A percentile compares a stretch with the other conserved stretches of the same genome.
phyloP scores from a whole-genome alignment of 2,113 vertebrate species.

The Aramus guarauna region DNA sequence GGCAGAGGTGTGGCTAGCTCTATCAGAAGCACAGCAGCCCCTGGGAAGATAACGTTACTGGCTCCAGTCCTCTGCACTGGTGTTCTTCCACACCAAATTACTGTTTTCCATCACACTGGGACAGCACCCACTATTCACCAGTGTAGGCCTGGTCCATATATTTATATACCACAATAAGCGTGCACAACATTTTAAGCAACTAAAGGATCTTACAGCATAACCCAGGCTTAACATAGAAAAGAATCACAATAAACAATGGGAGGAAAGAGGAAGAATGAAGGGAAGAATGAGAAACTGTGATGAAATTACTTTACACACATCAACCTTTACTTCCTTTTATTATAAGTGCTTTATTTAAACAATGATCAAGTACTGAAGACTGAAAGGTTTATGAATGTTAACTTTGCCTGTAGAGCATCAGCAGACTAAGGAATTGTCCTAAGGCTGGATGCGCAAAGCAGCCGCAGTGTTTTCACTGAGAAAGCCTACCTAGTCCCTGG shows the following conservation, averaged over 20 bases:
- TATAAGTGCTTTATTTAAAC: slow-evolving; percentile 8
- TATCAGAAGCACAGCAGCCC: background rate
- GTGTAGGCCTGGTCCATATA: background rate
- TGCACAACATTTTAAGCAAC: background rate
- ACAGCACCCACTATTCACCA: background rate
- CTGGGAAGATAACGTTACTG: background rate
- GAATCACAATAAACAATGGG: slow-evolving; percentile 34
- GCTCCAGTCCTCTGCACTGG: background rate
- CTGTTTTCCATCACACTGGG: background rate
- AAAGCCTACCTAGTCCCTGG: background rate
- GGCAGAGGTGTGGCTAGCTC: background rate
- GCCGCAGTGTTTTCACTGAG: background rate
- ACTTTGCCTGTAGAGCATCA: background rate
- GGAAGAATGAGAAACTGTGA: slow-evolving; percentile 5
- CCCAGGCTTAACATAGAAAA: background rate
- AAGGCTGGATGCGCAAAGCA: background rate
- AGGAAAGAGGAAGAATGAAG: slow-evolving; percentile 49
- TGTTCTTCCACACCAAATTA: background rate
- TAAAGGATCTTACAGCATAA: background rate
- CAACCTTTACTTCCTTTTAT: slow-evolving; percentile 28
- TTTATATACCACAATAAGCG: background rate
- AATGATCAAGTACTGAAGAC: background rate
- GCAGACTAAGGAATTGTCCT: background rate
- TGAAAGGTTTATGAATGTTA: background rate
- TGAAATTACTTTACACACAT: background rate